Evolutionary conservation across 2,797 vertebrate genomes (phyloP).

Genomic region (Tauraco hartlaubi): DNA sequence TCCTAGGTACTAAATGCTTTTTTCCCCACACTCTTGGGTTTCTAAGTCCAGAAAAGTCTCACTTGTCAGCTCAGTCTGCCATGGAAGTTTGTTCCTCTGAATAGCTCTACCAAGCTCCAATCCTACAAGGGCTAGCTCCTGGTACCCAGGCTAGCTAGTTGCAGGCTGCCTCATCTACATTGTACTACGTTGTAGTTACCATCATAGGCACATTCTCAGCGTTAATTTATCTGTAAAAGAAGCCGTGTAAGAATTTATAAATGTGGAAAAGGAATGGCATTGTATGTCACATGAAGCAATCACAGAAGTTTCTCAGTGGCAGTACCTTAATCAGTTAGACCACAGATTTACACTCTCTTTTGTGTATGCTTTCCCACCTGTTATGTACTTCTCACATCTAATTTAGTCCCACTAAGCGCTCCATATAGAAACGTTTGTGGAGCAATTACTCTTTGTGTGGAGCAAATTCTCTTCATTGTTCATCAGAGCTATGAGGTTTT

Average conservation of each 20-base stretch:
- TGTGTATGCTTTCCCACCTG: neutral
- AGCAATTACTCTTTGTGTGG: neutral
- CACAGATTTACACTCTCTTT: neutral
- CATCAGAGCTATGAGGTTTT: neutral
- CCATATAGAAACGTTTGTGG: neutral
- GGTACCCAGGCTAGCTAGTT: neutral
- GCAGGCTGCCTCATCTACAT: neutral
- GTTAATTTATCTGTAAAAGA: neutral
- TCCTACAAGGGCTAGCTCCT: neutral
- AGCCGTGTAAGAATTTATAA: neutral
- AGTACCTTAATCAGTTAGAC: neutral
- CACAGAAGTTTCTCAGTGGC: neutral
- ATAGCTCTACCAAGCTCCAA: neutral
- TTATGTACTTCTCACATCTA: neutral
- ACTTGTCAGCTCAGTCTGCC: neutral
- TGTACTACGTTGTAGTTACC: neutral
- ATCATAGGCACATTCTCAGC: neutral
- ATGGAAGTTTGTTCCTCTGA: fast-evolving
- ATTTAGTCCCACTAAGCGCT: neutral
- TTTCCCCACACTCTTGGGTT: neutral
- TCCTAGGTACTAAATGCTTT: neutral
- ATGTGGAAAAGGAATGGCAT: neutral
- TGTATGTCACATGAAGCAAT: neutral
- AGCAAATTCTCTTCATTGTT: neutral
- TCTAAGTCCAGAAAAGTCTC: neutral